phyloP scores from a whole-genome alignment of 1,140 invertebrate genomes.

The Drosophila nigrodunni region DNA sequence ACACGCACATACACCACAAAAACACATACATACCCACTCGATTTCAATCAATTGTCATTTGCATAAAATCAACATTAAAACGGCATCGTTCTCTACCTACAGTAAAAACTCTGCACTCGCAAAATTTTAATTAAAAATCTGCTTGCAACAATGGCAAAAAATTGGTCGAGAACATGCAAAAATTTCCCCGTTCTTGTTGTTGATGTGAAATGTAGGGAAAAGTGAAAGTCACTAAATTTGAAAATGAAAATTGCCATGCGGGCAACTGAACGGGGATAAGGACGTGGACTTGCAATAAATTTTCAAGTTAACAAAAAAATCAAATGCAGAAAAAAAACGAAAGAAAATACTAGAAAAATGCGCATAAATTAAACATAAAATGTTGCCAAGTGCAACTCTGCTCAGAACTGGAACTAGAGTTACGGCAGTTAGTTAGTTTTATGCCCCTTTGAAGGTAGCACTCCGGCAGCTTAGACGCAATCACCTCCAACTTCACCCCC shows the following conservation, averaged over 20 bases:
- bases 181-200: slow-evolving; percentile 12
- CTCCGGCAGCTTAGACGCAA: slow-evolving; percentile 27
- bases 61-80: slow-evolving; percentile 76
- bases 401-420: slow-evolving; percentile 21
- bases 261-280: slow-evolving; percentile 11
- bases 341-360: slow-evolving; percentile 68
- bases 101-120: slow-evolving; percentile 17
- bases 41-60: slow-evolving; percentile 77
- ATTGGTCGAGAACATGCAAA: slow-evolving; percentile 58
- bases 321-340: slow-evolving; percentile 13
- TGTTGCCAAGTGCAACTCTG: slow-evolving; percentile 53
- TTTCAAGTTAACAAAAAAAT: slow-evolving; percentile 26
- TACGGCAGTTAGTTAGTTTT: slow-evolving; percentile 49
- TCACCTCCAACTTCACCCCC: not conserved
- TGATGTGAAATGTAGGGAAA: slow-evolving; percentile 31
- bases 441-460: slow-evolving; percentile 14
- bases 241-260: slow-evolving; percentile 49
- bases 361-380: slow-evolving; percentile 69
- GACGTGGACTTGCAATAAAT: slow-evolving; percentile 56
- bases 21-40: slow-evolving; percentile 12
- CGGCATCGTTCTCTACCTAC: slow-evolving; percentile 39
- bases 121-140: slow-evolving; percentile 70
- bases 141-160: slow-evolving; percentile 42
- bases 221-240: slow-evolving; percentile 69
- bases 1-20: not conserved